These are phyloP conservation scores for Hydrocynus forskahlii DNA, from an alignment of 2,797 vertebrate species.

Conservation along the genomic window DNA sequence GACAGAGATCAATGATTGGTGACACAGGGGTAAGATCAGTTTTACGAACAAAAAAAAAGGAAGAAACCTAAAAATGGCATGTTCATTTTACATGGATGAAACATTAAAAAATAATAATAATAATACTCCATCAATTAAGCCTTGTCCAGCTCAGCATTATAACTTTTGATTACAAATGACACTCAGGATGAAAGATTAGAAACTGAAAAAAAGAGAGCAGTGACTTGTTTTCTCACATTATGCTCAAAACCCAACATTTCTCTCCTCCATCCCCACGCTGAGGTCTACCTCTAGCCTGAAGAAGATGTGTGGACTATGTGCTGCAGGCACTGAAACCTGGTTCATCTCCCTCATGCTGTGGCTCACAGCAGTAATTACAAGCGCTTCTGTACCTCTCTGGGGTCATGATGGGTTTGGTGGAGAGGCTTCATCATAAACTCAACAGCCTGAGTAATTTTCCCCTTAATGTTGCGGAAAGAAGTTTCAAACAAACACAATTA, in stretches of 20 bases:
- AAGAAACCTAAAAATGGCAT: no score
- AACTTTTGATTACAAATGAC: no score
- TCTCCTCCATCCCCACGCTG: background rate
- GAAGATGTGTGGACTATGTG: conserved; percentile 55
- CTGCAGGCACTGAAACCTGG: conserved; percentile 64
- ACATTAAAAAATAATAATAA: no score
- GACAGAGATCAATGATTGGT: no score
- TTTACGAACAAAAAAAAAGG: no score
- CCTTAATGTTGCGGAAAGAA: conserved; percentile 43
- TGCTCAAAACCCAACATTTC: background rate
- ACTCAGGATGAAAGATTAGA: no score
- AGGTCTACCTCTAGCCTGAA: conserved; percentile 25
- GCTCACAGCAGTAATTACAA: conserved; percentile 60
- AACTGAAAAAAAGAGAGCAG: no score
- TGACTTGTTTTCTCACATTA: background rate
- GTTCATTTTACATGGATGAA: no score
- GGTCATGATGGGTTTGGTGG: conserved; percentile 39
- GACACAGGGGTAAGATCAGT: no score
- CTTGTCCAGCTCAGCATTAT: no score
- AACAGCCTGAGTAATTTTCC: conserved; percentile 53
- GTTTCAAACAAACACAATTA: conserved; percentile 62
- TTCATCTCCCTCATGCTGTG: conserved; percentile 65
- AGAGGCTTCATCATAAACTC: conserved; percentile 53
- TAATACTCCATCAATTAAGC: no score
- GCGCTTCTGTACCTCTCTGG: conserved; percentile 55